Evolutionary conservation across 2,797 vertebrate genomes (phyloP).

Genomic region (Chanos chanos): DNA sequence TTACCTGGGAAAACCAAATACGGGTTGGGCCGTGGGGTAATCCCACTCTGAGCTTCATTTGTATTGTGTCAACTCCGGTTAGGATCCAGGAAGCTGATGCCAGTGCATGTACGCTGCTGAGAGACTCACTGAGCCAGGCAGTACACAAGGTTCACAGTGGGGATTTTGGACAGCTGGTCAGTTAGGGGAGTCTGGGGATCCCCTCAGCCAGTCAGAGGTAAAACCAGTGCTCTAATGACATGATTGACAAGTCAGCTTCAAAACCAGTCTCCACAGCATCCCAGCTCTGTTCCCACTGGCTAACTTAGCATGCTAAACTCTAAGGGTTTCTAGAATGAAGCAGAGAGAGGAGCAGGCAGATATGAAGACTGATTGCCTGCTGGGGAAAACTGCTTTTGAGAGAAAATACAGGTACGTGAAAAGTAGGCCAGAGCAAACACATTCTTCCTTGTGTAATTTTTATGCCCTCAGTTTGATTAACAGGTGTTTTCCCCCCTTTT

Average conservation of each 20-base stretch:
- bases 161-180: slow-evolving; percentile 36
- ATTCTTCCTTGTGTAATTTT: slow-evolving; percentile 14
- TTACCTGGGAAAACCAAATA: slow-evolving; percentile 2
- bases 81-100: slow-evolving; percentile 15
- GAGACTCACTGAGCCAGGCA: slow-evolving; percentile 30
- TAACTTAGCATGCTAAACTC: too few relatives aligned
- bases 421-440: slow-evolving; percentile 2
- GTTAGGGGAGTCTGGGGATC: slow-evolving; percentile 19
- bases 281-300: too few relatives aligned
- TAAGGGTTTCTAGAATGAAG: too few relatives aligned
- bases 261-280: too few relatives aligned
- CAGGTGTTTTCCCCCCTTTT: not conserved
- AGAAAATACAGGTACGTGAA: too few relatives aligned
- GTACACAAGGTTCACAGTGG: not conserved
- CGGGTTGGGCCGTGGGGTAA: slow-evolving; percentile 6
- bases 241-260: slow-evolving; percentile 7
- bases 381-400: not conserved
- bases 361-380: too few relatives aligned
- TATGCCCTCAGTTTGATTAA: slow-evolving; percentile 1
- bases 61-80: slow-evolving; percentile 35
- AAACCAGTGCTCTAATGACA: slow-evolving; percentile 2
- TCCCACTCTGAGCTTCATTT: slow-evolving; percentile 28
- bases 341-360: too few relatives aligned
- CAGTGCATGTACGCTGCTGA: not conserved
- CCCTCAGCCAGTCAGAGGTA: slow-evolving; percentile 19